Conservation (phyloP, 2,797 vertebrate genomes). For the Florisuga fusca region DNA sequence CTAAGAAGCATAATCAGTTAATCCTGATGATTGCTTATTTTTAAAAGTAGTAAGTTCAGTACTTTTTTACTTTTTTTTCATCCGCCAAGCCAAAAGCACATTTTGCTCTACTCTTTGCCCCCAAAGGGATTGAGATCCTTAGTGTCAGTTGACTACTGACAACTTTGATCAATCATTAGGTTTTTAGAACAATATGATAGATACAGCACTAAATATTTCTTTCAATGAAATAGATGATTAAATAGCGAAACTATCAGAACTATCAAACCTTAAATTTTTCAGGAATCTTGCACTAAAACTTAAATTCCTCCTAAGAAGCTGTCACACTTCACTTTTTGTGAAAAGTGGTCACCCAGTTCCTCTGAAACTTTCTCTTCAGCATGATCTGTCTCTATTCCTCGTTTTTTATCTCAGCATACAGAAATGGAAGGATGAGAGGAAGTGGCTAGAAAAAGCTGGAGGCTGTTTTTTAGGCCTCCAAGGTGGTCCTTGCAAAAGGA, state of each 20-base stretch:
- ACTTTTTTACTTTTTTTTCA: background rate
- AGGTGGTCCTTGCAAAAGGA: background rate
- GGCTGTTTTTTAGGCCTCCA: background rate
- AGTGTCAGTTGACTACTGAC: background rate
- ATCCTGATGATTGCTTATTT: background rate
- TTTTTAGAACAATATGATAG: background rate
- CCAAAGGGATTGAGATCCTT: background rate
- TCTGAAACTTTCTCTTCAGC: background rate
- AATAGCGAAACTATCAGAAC: background rate
- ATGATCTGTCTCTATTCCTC: background rate
- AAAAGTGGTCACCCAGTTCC: background rate
- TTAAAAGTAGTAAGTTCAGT: background rate
- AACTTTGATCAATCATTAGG: background rate
- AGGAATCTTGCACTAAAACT: background rate
- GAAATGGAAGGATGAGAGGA: background rate
- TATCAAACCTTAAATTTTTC: background rate
- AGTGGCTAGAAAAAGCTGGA: background rate
- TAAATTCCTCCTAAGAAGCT: background rate
- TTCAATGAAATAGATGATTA: background rate
- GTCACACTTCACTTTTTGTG: background rate
- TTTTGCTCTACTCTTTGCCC: background rate
- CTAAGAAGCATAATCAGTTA: background rate
- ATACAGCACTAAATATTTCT: background rate
- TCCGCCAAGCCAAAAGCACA: background rate
- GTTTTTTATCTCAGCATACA: background rate